Conservation (phyloP, 2,888 invertebrate species). For the Balanococcus diminutus region DNA sequence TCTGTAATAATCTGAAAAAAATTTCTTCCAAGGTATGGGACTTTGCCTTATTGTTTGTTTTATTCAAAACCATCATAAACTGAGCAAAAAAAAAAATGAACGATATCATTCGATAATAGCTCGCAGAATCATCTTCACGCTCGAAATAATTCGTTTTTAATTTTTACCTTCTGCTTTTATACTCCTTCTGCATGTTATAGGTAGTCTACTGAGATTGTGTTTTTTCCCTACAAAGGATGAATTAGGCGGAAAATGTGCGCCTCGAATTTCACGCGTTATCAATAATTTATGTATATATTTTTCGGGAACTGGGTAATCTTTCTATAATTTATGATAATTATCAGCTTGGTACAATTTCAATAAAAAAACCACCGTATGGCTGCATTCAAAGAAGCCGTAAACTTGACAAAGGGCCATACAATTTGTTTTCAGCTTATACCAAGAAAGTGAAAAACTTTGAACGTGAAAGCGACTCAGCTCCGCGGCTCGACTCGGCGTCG, state of each 20-base stretch:
- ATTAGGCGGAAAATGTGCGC: neutral
- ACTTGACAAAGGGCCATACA: neutral
- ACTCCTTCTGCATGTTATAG: neutral
- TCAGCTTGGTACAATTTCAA: neutral
- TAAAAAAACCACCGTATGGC: neutral
- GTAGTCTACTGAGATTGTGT: neutral
- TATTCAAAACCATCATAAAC: neutral
- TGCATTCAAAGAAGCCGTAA: neutral
- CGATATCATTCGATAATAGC: neutral
- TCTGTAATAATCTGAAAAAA: neutral
- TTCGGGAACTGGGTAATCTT: neutral
- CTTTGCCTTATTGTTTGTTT: neutral
- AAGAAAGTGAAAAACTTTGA: conserved; percentile 31
- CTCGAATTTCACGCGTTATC: conserved; percentile 13
- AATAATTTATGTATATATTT: neutral
- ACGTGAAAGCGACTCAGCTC: conserved; percentile 7
- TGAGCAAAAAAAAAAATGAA: neutral
- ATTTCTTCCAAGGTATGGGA: neutral
- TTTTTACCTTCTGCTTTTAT: neutral
- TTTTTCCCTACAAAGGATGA: neutral
- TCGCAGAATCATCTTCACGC: neutral
- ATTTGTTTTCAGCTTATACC: neutral
- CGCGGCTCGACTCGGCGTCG: neutral
- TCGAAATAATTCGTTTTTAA: neutral
- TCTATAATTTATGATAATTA: conserved; percentile 12